These are phyloP conservation scores for Thinocorus orbignyianus DNA, from an alignment of 2,113 vertebrate species.

Conservation along the genomic window DNA sequence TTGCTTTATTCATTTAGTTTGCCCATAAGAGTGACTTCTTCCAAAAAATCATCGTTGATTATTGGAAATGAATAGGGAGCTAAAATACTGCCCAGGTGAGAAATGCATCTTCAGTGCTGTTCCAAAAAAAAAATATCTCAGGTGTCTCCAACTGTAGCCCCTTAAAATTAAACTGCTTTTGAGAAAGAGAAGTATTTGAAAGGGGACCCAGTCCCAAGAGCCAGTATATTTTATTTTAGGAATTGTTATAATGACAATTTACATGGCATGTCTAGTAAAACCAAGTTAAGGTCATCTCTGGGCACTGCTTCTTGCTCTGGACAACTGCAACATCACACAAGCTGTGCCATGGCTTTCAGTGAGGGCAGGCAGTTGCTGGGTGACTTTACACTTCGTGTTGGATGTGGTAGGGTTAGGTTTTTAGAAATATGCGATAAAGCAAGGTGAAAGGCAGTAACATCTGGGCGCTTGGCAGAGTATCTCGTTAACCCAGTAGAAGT, in stretches of 20 bases:
- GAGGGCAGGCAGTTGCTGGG: neutral
- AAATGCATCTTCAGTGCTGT: neutral
- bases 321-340: rapidly evolving
- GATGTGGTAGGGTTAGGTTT: neutral
- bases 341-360: neutral
- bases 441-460: neutral
- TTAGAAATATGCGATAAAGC: neutral
- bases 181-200: neutral
- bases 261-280: neutral
- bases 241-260: neutral
- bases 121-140: neutral
- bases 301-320: neutral
- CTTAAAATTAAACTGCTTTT: neutral
- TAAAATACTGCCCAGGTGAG: neutral
- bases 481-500: neutral
- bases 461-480: neutral
- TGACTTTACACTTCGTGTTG: rapidly evolving
- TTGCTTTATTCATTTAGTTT: neutral
- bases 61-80: neutral
- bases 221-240: neutral
- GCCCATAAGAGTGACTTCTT: neutral
- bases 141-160: neutral
- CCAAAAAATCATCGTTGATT: neutral
- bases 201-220: neutral
- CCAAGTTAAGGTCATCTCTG: neutral